Conservation (phyloP, 53 echinoderm and acorn worm genomes). For the Crossaster papposus region DNA sequence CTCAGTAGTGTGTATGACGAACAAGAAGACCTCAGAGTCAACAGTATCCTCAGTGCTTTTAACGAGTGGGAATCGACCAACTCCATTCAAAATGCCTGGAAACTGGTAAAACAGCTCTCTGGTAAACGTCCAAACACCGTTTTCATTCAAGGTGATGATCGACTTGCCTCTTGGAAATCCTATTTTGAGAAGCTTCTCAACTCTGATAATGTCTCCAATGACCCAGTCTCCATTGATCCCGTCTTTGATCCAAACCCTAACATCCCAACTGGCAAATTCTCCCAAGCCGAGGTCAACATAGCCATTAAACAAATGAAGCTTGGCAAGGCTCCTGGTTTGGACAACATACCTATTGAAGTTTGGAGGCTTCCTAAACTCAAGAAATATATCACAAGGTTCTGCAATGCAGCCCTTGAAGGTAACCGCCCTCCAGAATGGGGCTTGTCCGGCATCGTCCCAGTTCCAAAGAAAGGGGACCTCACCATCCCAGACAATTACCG, state of each 20-base stretch:
- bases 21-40: not conserved
- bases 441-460: not conserved
- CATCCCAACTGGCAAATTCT: not conserved
- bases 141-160: conserved; percentile 11
- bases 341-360: too few species aligned
- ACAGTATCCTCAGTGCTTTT: not conserved
- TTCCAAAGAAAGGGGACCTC: too few species aligned
- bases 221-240: not conserved
- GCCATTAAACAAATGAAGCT: too few species aligned
- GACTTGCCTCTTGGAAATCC: not conserved
- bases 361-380: too few species aligned
- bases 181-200: not conserved
- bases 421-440: too few species aligned
- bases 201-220: not conserved
- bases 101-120: conserved; percentile 5
- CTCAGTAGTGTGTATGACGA: not conserved
- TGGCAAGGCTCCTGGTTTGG: too few species aligned
- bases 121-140: not conserved
- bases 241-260: not conserved
- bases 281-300: not conserved
- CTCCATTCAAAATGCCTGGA: not conserved
- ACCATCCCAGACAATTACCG: too few species aligned
- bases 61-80: conserved; percentile 1
- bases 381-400: too few species aligned
- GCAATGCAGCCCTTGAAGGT: too few species aligned